Conservation (phyloP, 1,140 invertebrate genomes). For the Maconellicoccus hirsutus region DNA sequence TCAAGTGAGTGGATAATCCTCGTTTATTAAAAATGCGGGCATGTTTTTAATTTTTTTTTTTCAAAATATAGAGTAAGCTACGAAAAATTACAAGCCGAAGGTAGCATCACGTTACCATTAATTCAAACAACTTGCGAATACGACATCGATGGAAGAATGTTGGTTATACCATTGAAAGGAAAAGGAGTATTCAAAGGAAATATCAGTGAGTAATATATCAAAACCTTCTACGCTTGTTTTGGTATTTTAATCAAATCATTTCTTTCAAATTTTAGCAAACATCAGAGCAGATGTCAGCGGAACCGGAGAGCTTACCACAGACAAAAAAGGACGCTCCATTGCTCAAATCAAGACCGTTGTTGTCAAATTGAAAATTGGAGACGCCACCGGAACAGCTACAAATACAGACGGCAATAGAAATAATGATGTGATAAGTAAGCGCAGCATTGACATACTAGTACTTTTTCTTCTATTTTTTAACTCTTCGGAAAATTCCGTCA, state of each 20-base stretch:
- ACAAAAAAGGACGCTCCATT: constrained; percentile 46
- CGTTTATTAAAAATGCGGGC: constrained; percentile 16
- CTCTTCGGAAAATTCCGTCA: too few species aligned
- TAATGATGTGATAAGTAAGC: constrained; percentile 28
- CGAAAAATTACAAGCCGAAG: constrained; percentile 43
- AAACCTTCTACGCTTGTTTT: background rate
- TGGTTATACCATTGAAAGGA: constrained; percentile 51
- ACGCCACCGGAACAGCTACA: constrained; percentile 34
- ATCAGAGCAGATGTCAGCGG: constrained; percentile 42
- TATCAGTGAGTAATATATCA: constrained; percentile 47
- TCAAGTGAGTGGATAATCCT: constrained; percentile 41
- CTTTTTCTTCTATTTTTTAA: background rate
- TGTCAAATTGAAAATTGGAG: constrained; percentile 46
- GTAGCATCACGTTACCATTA: constrained; percentile 45
- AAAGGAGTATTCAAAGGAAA: constrained; percentile 52
- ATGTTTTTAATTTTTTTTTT: too few species aligned
- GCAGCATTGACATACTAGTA: background rate
- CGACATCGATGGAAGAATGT: constrained; percentile 49
- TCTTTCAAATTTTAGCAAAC: constrained; percentile 38
- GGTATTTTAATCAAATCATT: background rate
- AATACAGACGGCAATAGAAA: constrained; percentile 27
- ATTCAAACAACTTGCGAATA: constrained; percentile 49
- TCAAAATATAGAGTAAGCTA: constrained; percentile 41
- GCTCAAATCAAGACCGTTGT: constrained; percentile 46
- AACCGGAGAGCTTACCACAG: constrained; percentile 41